Percentiles rank a stretch among this genome's conserved stretches.
Conservation (phyloP, 35 echinoderm and acorn worm species). For the Eucidaris tribuloides region DNA sequence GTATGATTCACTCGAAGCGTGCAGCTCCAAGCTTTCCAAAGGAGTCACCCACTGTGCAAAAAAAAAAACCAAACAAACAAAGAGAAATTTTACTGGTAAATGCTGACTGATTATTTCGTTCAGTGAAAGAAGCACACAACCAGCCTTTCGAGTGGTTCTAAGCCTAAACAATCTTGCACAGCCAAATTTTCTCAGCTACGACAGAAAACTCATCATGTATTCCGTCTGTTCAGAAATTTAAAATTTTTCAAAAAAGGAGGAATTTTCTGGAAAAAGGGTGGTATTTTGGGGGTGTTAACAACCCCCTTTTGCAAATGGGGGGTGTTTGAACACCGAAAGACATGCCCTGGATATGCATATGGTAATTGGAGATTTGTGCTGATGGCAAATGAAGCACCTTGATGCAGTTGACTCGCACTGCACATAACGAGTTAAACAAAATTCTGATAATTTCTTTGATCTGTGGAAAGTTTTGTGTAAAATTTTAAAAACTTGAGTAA, state of each 20-base stretch:
- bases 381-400: too few species aligned
- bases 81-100: not conserved
- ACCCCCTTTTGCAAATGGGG: too few species aligned
- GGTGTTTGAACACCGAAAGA: too few species aligned
- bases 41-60: constrained; percentile 57
- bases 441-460: too few species aligned
- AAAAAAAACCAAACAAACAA: not conserved
- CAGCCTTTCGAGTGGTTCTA: not conserved
- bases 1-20: constrained; percentile 15
- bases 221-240: too few species aligned
- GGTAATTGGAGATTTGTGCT: too few species aligned
- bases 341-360: not conserved
- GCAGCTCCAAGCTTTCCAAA: constrained; percentile 28
- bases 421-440: too few species aligned
- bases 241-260: too few species aligned
- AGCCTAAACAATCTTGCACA: not conserved
- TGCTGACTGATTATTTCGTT: not conserved
- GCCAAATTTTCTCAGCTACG: not conserved
- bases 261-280: too few species aligned
- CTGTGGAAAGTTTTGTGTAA: too few species aligned
- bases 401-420: too few species aligned
- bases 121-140: not conserved
- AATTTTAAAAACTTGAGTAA: not conserved
- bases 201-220: not conserved
- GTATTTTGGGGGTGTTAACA: too few species aligned